Conservation (phyloP, 2,113 vertebrate genomes). For the Caretta caretta region DNA sequence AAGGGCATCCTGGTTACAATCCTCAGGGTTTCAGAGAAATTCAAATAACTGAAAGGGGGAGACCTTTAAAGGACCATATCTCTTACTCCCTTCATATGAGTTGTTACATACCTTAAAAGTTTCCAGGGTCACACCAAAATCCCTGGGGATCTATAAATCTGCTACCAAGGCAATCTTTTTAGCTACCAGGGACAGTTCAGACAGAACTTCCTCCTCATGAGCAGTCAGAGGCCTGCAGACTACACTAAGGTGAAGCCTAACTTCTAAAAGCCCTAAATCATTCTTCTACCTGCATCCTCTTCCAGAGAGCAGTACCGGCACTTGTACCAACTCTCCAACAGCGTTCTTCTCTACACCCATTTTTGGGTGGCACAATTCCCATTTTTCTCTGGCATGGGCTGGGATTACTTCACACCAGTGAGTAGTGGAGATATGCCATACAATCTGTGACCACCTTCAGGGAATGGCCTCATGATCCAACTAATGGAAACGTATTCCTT, state of each 20-base stretch:
- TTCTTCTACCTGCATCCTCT: not conserved
- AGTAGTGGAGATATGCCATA: not conserved
- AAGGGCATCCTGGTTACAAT: fast-evolving
- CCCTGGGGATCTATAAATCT: not conserved
- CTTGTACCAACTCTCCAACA: not conserved
- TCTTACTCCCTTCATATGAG: not conserved
- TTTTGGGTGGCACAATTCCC: not conserved
- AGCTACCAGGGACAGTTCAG: no score
- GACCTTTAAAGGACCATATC: not conserved
- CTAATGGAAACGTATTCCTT: not conserved
- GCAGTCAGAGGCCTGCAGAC: not conserved
- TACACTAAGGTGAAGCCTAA: not conserved
- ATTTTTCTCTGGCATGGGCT: not conserved
- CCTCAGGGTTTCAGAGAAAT: not conserved
- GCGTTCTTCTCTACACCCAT: not conserved
- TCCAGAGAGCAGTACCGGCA: not conserved
- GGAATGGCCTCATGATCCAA: not conserved
- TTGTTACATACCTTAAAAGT: not conserved
- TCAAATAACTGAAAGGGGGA: not conserved
- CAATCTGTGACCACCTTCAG: not conserved
- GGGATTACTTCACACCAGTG: not conserved
- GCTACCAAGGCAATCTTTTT: not conserved
- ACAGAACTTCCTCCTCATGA: not conserved
- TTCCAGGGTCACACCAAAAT: no score
- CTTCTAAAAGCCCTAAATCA: not conserved